phyloP scores from a whole-genome alignment of 1,140 invertebrate species.

The Heliconius melpomene region DNA sequence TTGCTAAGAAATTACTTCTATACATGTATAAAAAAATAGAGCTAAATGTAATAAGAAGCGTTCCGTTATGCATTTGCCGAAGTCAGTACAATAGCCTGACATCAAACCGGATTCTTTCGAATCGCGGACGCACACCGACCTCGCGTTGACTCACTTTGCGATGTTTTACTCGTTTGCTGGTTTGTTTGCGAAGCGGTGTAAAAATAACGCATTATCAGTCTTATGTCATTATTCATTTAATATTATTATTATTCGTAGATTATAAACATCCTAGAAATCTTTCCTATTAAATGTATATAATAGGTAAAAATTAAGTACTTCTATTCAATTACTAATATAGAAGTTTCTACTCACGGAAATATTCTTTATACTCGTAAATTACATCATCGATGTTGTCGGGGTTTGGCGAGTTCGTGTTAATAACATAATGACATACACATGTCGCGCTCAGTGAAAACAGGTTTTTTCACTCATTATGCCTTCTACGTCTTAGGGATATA shows the following conservation, averaged over 20 bases:
- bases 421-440: conserved; percentile 24
- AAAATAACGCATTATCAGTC: neutral
- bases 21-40: conserved; percentile 7
- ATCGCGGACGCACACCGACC: conserved; percentile 46
- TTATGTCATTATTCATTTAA: neutral
- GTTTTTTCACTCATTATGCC: conserved; percentile 12
- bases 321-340: neutral
- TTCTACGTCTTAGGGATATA: neutral
- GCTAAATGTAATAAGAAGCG: conserved; percentile 23
- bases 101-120: conserved; percentile 64
- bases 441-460: conserved; percentile 15
- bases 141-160: conserved; percentile 49
- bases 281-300: neutral
- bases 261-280: neutral
- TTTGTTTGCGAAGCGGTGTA: neutral
- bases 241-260: neutral
- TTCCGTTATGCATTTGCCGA: conserved; percentile 45
- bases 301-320: neutral
- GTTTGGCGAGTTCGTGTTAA: conserved; percentile 24
- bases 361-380: conserved; percentile 14
- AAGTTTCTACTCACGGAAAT: neutral
- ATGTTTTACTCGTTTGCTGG: conserved; percentile 9
- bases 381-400: conserved; percentile 27
- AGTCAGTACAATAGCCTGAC: conserved; percentile 48
- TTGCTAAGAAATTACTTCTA: too few relatives aligned